Evolutionary conservation across 2,797 vertebrate species (phyloP).

Genomic region (Eulemur mongoz): DNA sequence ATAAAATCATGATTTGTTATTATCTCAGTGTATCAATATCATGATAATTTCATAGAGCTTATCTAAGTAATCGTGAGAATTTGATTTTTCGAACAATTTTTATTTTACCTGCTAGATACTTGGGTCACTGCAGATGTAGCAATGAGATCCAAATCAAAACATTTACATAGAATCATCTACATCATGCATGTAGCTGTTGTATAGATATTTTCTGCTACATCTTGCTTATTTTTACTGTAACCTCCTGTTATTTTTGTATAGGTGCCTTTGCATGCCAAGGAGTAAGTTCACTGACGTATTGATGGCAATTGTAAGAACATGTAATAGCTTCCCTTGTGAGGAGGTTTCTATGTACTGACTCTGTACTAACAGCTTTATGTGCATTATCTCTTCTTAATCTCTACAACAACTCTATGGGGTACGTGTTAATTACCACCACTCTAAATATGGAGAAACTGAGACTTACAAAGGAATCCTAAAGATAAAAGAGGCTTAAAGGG

Average conservation of each 20-base stretch:
- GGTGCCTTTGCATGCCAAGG: not conserved
- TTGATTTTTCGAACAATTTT: constrained; percentile 35
- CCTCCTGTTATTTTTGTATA: not conserved
- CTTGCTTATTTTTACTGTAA: not conserved
- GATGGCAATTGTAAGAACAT: not conserved
- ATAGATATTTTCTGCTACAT: not conserved
- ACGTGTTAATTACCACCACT: not conserved
- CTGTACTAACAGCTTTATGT: not conserved
- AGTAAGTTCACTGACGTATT: not conserved
- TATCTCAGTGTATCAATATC: not conserved
- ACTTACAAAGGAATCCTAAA: not conserved
- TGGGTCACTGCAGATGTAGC: not conserved
- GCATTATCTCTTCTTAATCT: not conserved
- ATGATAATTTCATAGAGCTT: not conserved
- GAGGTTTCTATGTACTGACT: not conserved
- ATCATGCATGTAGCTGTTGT: not conserved
- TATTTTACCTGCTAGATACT: not conserved
- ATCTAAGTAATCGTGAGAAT: not conserved
- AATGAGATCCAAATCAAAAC: not conserved
- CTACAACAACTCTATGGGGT: not conserved
- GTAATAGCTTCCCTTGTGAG: not conserved
- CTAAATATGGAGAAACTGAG: not conserved
- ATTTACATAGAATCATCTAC: not conserved
- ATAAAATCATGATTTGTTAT: not conserved
- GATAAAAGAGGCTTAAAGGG: not conserved